These are phyloP conservation scores for Chrosomus eos DNA, from an alignment of 2,797 vertebrate genomes.

Conservation along the genomic window DNA sequence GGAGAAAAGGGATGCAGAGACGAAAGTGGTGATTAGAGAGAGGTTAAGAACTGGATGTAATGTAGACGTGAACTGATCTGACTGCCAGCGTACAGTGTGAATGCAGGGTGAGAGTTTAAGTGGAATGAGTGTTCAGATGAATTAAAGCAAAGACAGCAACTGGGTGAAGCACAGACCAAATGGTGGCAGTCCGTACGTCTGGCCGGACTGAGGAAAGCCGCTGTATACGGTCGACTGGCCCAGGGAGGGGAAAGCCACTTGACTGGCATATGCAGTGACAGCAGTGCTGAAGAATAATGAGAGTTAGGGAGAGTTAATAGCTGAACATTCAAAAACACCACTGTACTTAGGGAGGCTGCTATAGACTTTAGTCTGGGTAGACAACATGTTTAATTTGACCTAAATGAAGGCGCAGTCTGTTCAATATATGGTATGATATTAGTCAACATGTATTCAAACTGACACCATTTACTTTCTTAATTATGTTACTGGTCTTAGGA, in stretches of 20 bases:
- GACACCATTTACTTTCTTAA: background rate
- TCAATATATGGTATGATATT: background rate
- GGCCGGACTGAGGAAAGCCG: constrained; percentile 90
- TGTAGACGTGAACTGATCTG: constrained; percentile 59
- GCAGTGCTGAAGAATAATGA: constrained; percentile 73
- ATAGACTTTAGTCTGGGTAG: background rate
- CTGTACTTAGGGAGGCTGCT: background rate
- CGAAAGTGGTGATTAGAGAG: constrained; percentile 55
- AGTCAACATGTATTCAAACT: background rate
- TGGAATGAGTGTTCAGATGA: constrained; percentile 46
- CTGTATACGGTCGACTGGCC: constrained; percentile 91
- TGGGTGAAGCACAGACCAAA: constrained; percentile 84
- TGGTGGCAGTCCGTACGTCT: constrained; percentile 95
- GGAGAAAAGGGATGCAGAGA: constrained; percentile 45
- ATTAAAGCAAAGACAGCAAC: constrained; percentile 35
- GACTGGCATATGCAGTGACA: constrained; percentile 85
- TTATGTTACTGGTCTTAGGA: background rate
- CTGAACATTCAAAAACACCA: background rate
- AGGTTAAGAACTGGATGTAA: constrained; percentile 55
- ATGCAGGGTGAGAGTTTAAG: constrained; percentile 67
- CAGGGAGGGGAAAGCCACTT: constrained; percentile 87
- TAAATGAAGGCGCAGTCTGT: background rate
- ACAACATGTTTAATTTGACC: background rate
- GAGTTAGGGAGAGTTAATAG: background rate
- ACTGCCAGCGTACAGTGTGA: constrained; percentile 61